A percentile compares a stretch with the other conserved stretches of the same genome.
Evolutionary conservation across 2,888 invertebrate genomes (phyloP).

Genomic region (Troides oblongomaculatus): DNA sequence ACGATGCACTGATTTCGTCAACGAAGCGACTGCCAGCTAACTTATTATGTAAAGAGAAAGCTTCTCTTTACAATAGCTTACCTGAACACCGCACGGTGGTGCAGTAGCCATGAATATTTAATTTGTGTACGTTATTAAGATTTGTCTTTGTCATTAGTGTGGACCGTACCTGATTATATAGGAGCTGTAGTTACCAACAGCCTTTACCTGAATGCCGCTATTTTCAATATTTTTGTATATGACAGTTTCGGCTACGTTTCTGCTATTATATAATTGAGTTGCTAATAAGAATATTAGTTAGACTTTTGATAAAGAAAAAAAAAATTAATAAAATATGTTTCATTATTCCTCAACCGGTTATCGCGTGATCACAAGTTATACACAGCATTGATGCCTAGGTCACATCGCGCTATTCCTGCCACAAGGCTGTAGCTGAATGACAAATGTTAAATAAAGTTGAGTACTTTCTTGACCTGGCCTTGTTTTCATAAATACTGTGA

Average conservation of each 20-base stretch:
- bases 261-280: too few species aligned
- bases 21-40: slow-evolving; percentile 51
- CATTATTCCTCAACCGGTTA: slow-evolving; percentile 7
- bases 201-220: neutral
- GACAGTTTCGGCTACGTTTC: too few species aligned
- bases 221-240: too few species aligned
- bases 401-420: slow-evolving; percentile 16
- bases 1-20: slow-evolving; percentile 72
- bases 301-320: too few species aligned
- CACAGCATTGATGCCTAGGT: slow-evolving; percentile 26
- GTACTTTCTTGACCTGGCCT: slow-evolving; percentile 19
- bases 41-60: slow-evolving; percentile 72
- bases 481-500: slow-evolving; percentile 6
- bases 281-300: too few species aligned
- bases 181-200: neutral
- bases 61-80: slow-evolving; percentile 49
- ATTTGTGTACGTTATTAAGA: slow-evolving; percentile 22
- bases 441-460: slow-evolving; percentile 25
- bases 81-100: slow-evolving; percentile 27
- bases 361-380: slow-evolving; percentile 19
- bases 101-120: slow-evolving; percentile 18
- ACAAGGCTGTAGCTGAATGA: slow-evolving; percentile 27
- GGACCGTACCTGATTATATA: neutral
- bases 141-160: slow-evolving; percentile 4
- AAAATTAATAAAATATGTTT: neutral